phyloP scores from a whole-genome alignment of 2,888 invertebrate genomes.

The Hyles lineata region DNA sequence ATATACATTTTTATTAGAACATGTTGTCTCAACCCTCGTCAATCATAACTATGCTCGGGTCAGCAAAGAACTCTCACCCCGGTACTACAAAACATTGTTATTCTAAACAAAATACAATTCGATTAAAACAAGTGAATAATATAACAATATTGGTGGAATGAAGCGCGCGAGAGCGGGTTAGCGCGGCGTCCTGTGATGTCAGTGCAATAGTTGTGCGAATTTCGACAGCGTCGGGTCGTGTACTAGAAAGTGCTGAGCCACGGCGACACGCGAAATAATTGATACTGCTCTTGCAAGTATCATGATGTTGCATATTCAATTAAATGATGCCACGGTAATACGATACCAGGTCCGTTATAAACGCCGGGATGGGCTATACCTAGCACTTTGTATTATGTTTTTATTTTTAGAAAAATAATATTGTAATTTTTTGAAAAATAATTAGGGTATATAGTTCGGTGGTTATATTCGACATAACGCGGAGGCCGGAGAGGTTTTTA shows the following conservation, averaged over 20 bases:
- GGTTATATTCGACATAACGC: too few relatives aligned
- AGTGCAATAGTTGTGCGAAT: constrained; percentile 15
- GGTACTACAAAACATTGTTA: too few relatives aligned
- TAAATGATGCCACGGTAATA: constrained; percentile 20
- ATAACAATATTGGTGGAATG: too few relatives aligned
- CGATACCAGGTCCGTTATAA: not conserved
- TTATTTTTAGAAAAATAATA: not conserved
- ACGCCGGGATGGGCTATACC: not conserved
- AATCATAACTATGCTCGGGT: too few relatives aligned
- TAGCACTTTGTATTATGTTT: not conserved
- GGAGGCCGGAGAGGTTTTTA: too few relatives aligned
- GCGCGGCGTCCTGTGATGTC: constrained; percentile 14
- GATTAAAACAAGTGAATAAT: too few relatives aligned
- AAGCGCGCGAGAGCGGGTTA: not conserved
- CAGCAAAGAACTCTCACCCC: too few relatives aligned
- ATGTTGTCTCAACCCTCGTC: too few relatives aligned
- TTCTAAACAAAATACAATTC: too few relatives aligned
- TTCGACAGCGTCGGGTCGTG: constrained; percentile 14
- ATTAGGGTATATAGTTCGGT: too few relatives aligned
- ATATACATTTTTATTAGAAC: too few relatives aligned
- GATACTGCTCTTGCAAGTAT: constrained; percentile 21
- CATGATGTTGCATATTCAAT: constrained; percentile 27
- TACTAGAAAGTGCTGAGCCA: constrained; percentile 25
- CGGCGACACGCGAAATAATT: constrained; percentile 23
- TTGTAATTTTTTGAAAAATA: not conserved